Base-by-base conservation (phyloP, 2,888 invertebrate genomes). In the Cantharis flavilabris region DNA sequence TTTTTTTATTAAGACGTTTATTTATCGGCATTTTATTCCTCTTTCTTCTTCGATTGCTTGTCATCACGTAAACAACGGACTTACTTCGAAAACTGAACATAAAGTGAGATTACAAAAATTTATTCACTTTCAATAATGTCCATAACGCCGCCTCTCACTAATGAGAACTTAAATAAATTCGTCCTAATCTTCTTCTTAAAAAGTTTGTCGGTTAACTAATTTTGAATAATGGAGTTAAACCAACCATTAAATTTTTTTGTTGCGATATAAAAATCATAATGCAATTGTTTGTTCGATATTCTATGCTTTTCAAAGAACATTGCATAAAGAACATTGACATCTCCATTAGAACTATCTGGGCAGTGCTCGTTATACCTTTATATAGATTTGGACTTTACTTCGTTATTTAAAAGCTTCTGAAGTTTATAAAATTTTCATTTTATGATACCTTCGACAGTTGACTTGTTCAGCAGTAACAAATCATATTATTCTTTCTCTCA, bases 211-310 rank as follows among this genome's bases (percentile, higher is more conserved):
- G 49, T 49, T 49, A 49, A 49, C 49, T 49, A 49, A 49, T 49
- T 49, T 49, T 49, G 49, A 49, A 49, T 49, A 49, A 49, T 49
- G n/a, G 49, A 49, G 49, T 49, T 49, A 49, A 49, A 49, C 49
- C 49, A 49, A 49, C 65, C 65, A 65, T 65, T 65, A 65, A 18
- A 65, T 13, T 65, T 20, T 65, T 65, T 65, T 65, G 20, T 20
- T 65, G 20, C 65, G 13, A 18, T 69, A 84, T 84, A 85, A 85
- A 85, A 85, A 85, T 83, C 80, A 81, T 83, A 75, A 79, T 76
- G 71, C 79, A 81, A 81, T 83, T 83, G 84, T 85, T 84, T 83
- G 84, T 83, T 84, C 82, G 81, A 86, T 86, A 85, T 84, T 85
- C 83, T 83, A 85, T 85, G 86, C 83, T 85, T 83, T 84, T 86